Percentiles rank a stretch among this genome's conserved stretches.
Conservation (phyloP, 2,113 vertebrate species). For the Leiothrix lutea region DNA sequence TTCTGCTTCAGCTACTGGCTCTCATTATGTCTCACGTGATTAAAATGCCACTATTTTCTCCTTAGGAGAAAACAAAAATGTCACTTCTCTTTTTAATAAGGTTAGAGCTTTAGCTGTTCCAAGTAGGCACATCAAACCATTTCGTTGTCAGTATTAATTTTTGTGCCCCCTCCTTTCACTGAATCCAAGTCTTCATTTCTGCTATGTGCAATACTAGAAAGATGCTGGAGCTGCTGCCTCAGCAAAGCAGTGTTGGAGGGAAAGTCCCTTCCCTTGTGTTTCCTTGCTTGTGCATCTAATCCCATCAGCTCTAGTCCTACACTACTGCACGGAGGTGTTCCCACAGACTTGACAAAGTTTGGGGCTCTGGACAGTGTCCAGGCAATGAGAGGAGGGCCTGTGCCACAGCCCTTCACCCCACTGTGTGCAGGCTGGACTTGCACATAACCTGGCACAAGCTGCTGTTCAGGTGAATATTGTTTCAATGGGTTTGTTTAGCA, state of each 20-base stretch:
- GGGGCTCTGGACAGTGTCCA: neutral
- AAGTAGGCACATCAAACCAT: neutral
- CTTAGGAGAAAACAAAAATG: neutral
- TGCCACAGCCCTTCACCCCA: neutral
- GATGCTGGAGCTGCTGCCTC: neutral
- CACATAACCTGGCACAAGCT: rapidly evolving
- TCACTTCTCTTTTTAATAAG: neutral
- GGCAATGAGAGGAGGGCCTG: neutral
- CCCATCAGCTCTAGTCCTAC: neutral
- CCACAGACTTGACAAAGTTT: neutral
- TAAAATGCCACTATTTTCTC: neutral
- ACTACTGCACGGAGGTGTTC: neutral
- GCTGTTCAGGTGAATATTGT: neutral
- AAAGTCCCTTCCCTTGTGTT: neutral
- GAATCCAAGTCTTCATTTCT: neutral
- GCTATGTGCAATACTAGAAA: neutral
- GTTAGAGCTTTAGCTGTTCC: neutral
- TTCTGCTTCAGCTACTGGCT: neutral
- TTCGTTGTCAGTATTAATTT: neutral
- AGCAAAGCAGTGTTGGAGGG: neutral
- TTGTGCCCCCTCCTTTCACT: neutral
- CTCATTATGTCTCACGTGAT: neutral
- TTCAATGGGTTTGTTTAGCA: neutral
- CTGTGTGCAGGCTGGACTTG: neutral
- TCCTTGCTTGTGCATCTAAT: neutral